Conservation (phyloP, 2,797 vertebrate genomes). For the Simalia tracyae region DNA sequence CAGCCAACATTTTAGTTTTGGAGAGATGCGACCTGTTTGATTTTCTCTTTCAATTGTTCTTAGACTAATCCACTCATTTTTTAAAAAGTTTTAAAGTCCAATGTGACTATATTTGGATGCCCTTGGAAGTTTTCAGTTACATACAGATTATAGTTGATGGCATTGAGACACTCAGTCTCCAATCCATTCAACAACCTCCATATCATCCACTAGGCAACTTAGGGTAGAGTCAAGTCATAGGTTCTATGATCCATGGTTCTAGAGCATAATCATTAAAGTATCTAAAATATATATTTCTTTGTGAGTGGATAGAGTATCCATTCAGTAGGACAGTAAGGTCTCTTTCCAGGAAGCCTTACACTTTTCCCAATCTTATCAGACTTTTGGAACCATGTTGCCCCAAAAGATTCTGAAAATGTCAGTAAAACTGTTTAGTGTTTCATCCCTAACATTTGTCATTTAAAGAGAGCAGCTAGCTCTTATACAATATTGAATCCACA, state of each 20-base stretch:
- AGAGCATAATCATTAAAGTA: not conserved
- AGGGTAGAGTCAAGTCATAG: not conserved
- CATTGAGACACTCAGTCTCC: not conserved
- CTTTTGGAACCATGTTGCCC: not conserved
- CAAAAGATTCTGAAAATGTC: not conserved
- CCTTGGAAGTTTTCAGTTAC: not conserved
- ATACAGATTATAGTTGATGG: not conserved
- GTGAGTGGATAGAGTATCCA: not conserved
- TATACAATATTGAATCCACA: not conserved
- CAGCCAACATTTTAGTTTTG: not conserved
- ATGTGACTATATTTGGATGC: not conserved
- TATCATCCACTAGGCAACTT: not conserved
- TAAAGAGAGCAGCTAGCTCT: not conserved
- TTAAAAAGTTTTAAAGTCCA: not conserved
- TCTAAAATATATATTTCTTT: not conserved
- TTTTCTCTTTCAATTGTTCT: not conserved
- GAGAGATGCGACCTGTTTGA: not conserved
- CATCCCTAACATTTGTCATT: not conserved
- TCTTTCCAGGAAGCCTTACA: not conserved
- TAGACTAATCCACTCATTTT: not conserved
- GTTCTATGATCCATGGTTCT: not conserved
- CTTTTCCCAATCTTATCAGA: not conserved
- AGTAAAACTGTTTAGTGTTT: not conserved
- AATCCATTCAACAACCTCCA: not conserved
- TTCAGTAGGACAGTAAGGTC: not conserved